Base-by-base conservation (phyloP, 2,888 invertebrate genomes). In the Chesias legatella region DNA sequence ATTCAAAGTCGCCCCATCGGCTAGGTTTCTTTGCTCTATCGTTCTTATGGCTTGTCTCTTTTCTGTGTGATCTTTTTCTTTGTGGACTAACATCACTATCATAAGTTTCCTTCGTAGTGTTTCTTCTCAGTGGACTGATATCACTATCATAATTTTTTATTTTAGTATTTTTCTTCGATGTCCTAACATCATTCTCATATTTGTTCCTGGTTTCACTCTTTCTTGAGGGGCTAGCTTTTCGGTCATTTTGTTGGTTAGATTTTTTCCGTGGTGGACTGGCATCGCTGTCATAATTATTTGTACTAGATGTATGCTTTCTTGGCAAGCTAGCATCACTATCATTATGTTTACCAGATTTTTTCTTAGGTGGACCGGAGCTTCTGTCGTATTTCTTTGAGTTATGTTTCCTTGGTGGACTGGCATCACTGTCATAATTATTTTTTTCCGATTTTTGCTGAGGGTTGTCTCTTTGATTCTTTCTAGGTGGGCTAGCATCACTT, bases 211-310 rank as follows among this genome's bases (percentile, higher is more conserved):
- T n/a, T n/a, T n/a, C n/a, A n/a, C n/a, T 32, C 9, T 17, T 72
- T 53, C 77, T 73, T 0, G 76, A 79, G 8, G 82, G 85, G 43
- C 84, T 85, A 34, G 71, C 53, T 52, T 89, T 84, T 61, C 74
- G 78, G 26, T 80, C 80, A 47, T 72, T 32, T 8, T 60, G 56
- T 23, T 57, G 55, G 23, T 51, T 62, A 2, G 38, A 27, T 34
- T 37, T 50, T 50, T 61, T 35, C 34, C 58, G 45, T 10, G 52
- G 52, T 6, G 55, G 56, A 7, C 29, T 23, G 7, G 37, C 34
- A 41, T 48, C 42, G 13, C 41, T 48, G 10, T 49, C 40, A 28
- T 30, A 27, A n/a, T 22, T 5, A 7, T 22, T 22, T 7, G 22
- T 7, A 22, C 4, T 7, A 17, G 13, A 2, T 17, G 13, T 17